phyloP scores from a whole-genome alignment of 2,113 vertebrate species.

The Irena cyanogastra region DNA sequence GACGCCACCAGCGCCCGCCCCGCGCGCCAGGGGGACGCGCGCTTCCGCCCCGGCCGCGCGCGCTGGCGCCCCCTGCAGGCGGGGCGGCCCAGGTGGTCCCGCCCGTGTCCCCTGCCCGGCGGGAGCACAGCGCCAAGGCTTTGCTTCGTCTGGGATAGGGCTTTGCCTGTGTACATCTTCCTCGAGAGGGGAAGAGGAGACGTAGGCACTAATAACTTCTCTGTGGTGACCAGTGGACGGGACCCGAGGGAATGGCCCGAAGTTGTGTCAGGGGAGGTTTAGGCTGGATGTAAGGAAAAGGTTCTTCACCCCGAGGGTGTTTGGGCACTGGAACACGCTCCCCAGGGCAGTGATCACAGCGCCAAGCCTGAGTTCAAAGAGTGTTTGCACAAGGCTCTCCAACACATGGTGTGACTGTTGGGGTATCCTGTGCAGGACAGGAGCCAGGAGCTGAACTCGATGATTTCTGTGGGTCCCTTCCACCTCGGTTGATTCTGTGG shows the following conservation, averaged over 20 bases:
- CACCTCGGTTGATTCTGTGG: not conserved
- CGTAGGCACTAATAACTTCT: too few relatives aligned
- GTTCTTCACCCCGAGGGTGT: rapidly evolving
- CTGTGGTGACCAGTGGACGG: too few relatives aligned
- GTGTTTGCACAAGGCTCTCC: not conserved
- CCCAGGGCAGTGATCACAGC: not conserved
- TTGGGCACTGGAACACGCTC: not conserved
- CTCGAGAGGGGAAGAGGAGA: too few relatives aligned
- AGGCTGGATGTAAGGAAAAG: rapidly evolving
- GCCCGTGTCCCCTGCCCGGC: rapidly evolving
- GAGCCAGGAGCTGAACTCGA: too few relatives aligned
- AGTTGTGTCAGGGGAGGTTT: not conserved
- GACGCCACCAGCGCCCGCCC: not conserved
- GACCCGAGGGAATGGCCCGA: not conserved
- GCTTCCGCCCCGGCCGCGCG: not conserved
- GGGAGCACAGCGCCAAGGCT: rapidly evolving
- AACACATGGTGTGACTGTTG: too few relatives aligned
- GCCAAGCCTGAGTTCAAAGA: not conserved
- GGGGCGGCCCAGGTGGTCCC: not conserved
- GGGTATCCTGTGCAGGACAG: too few relatives aligned
- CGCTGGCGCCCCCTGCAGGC: not conserved
- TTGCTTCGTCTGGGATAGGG: not conserved
- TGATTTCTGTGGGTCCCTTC: too few relatives aligned
- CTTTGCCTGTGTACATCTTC: rapidly evolving
- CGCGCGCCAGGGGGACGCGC: not conserved